phyloP scores from a whole-genome alignment of 2,113 vertebrate species.

The Coryphaenoides rupestris region DNA sequence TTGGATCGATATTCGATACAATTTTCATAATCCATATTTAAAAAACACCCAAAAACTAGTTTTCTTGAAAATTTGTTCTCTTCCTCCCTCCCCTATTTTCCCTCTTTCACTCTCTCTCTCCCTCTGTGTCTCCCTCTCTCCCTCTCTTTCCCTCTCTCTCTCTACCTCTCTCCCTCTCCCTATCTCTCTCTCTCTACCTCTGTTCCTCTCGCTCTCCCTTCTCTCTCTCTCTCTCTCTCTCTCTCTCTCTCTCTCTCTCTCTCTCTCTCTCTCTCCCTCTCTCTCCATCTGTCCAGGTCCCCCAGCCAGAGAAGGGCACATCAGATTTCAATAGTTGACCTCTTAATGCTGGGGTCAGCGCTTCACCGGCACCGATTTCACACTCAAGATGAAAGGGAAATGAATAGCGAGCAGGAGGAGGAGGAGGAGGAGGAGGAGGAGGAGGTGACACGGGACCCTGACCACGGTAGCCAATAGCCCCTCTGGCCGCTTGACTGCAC shows the following conservation, averaged over 20 bases:
- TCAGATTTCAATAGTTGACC: slow-evolving; percentile 82
- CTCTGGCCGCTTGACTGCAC: slow-evolving; percentile 58
- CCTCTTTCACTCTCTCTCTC: no score
- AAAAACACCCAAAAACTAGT: no score
- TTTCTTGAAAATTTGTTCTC: no score
- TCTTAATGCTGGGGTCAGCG: slow-evolving; percentile 77
- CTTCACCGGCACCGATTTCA: slow-evolving; percentile 78
- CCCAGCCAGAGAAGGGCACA: slow-evolving; percentile 71
- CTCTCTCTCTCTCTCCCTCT: slow-evolving; percentile 37
- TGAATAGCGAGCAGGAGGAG: slow-evolving; percentile 70
- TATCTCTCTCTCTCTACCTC: slow-evolving; percentile 13
- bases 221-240: slow-evolving; percentile 15
- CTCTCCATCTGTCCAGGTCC: slow-evolving; percentile 70
- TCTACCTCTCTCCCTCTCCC: slow-evolving; percentile 21
- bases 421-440: slow-evolving; percentile 62
- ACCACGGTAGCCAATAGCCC: slow-evolving; percentile 50
- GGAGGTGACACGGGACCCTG: slow-evolving; percentile 67
- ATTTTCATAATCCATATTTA: no score
- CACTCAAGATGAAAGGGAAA: slow-evolving; percentile 82
- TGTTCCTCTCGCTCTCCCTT: slow-evolving; percentile 50
- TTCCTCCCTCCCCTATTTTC: background rate
- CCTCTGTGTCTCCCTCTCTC: slow-evolving; percentile 5
- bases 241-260: slow-evolving; percentile 31
- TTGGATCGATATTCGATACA: no score
- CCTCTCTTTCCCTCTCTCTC: no score